A percentile compares a stretch with the other conserved stretches of the same genome.
phyloP scores from a whole-genome alignment of 2,113 vertebrate species.

The Pitta sordida region DNA sequence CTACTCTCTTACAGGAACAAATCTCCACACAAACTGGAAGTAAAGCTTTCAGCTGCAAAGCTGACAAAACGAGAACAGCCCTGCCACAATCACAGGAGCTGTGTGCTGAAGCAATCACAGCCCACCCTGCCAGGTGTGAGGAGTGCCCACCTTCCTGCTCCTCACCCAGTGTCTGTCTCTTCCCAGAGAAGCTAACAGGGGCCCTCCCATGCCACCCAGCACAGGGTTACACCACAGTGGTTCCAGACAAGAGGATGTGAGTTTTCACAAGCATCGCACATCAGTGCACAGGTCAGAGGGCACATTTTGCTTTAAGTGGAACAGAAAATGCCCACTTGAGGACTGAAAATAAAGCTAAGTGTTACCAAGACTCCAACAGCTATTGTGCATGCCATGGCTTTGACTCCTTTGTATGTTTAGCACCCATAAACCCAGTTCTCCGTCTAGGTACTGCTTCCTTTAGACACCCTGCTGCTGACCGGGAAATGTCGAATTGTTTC shows the following conservation, averaged over 20 bases:
- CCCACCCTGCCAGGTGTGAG: accelerated
- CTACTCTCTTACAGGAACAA: neutral
- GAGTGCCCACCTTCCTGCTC: accelerated
- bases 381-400: neutral
- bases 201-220: neutral
- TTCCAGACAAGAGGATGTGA: neutral
- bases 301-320: neutral
- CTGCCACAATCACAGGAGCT: neutral
- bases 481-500: neutral
- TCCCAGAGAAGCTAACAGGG: neutral
- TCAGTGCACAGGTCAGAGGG: neutral
- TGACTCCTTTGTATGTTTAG: neutral
- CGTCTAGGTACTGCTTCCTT: neutral
- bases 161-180: neutral
- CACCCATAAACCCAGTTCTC: neutral
- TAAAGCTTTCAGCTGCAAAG: neutral
- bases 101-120: neutral
- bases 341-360: neutral
- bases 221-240: neutral
- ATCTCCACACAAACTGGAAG: neutral
- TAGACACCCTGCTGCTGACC: neutral
- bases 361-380: neutral
- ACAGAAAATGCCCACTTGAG: neutral
- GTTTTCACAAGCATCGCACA: neutral
- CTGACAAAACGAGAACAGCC: neutral